phyloP scores from a whole-genome alignment of 2,797 vertebrate species.

The Epinephelus coioides region DNA sequence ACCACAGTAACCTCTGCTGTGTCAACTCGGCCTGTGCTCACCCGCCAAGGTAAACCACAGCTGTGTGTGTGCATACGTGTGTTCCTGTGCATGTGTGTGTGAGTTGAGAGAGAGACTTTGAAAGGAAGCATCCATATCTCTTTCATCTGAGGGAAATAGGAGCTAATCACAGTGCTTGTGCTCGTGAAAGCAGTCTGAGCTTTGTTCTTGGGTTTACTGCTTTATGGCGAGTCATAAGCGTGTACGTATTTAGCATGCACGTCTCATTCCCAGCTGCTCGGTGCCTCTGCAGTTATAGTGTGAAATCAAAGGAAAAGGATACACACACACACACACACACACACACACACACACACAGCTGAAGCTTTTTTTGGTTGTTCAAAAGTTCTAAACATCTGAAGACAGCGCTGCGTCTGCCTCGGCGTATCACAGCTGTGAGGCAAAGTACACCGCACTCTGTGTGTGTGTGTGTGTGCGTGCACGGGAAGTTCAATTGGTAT shows the following conservation, averaged over 20 bases:
- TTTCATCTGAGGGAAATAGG: slow-evolving; percentile 25
- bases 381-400: slow-evolving; percentile 62
- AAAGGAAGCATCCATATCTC: slow-evolving; percentile 34
- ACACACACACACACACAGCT: slow-evolving; percentile 48
- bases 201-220: slow-evolving; percentile 39
- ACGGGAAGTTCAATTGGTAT: slow-evolving; percentile 54
- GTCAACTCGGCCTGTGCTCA: slow-evolving; percentile 77
- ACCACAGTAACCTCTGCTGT: slow-evolving; percentile 66
- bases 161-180: slow-evolving; percentile 35
- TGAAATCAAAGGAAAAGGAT: slow-evolving; percentile 70
- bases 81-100: not conserved
- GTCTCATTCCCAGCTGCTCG: slow-evolving; percentile 47
- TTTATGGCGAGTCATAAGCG: slow-evolving; percentile 11
- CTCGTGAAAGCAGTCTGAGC: slow-evolving; percentile 21
- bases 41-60: slow-evolving; percentile 81
- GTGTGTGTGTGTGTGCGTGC: slow-evolving; percentile 3
- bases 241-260: slow-evolving; percentile 58
- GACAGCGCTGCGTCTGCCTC: slow-evolving; percentile 50
- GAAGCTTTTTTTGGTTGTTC: slow-evolving; percentile 44
- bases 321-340: slow-evolving; percentile 44
- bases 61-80: not conserved
- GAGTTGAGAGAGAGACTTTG: slow-evolving; percentile 5
- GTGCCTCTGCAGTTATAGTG: slow-evolving; percentile 55
- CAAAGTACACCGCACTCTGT: slow-evolving; percentile 25
- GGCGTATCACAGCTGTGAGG: slow-evolving; percentile 58